phyloP scores from a whole-genome alignment of 2,888 invertebrate species.

The Lordiphosa andalusiaca region DNA sequence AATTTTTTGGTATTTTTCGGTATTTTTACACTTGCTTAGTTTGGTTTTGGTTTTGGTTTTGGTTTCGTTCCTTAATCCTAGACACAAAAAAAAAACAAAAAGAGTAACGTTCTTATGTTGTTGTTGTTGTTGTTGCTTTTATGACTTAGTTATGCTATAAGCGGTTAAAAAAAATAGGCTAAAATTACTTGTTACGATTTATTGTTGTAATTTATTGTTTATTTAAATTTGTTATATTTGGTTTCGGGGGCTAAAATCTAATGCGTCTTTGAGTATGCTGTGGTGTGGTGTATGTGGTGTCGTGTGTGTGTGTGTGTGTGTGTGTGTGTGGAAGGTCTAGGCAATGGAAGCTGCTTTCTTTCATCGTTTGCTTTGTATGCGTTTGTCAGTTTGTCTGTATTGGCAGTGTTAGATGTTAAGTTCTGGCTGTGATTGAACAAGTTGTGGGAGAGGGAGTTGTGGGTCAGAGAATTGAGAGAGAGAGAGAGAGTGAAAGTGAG shows the following conservation, averaged over 20 bases:
- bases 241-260: conserved; percentile 51
- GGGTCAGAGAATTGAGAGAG: conserved; percentile 1
- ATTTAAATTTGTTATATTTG: conserved; percentile 13
- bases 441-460: background rate
- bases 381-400: conserved; percentile 1
- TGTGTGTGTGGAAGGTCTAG: background rate
- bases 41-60: conserved; percentile 20
- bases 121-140: conserved; percentile 8
- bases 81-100: conserved; percentile 32
- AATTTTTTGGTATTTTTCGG: conserved; percentile 50
- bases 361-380: conserved; percentile 12
- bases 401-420: conserved; percentile 57
- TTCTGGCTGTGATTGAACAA: conserved; percentile 8
- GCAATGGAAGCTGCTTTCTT: background rate
- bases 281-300: conserved; percentile 19
- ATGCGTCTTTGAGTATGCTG: conserved; percentile 71
- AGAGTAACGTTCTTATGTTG: conserved; percentile 16
- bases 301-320: conserved; percentile 20
- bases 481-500: conserved; percentile 1
- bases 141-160: conserved; percentile 63
- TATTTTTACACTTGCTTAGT: conserved; percentile 40
- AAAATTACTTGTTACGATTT: conserved; percentile 56
- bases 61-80: conserved; percentile 14
- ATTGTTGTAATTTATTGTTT: conserved; percentile 19
- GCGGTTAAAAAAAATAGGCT: conserved; percentile 64